Percentiles rank a stretch among this genome's conserved stretches.
Evolutionary conservation across 1,140 invertebrate genomes (phyloP).

Genomic region (Lethocerus indicus): DNA sequence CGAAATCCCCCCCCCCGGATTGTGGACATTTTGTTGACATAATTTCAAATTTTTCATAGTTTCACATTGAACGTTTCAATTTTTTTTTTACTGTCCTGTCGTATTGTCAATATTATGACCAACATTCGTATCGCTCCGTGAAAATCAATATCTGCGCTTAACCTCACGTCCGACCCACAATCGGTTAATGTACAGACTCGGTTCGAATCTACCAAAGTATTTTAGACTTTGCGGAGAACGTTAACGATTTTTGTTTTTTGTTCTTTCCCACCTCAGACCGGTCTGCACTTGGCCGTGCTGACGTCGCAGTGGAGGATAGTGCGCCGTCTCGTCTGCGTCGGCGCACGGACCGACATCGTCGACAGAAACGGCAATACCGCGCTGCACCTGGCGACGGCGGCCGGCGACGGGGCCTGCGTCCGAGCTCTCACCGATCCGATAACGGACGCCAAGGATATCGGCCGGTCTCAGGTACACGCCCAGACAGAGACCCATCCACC

Average conservation of each 20-base stretch:
- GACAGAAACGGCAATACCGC: constrained; percentile 49
- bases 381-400: constrained; percentile 45
- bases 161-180: too few relatives aligned
- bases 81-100: too few relatives aligned
- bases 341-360: constrained; percentile 37
- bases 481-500: constrained; percentile 28
- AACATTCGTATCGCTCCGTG: too few relatives aligned
- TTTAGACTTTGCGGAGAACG: not conserved
- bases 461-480: constrained; percentile 13
- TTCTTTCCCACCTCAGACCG: constrained; percentile 28
- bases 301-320: constrained; percentile 44
- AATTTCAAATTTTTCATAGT: too few relatives aligned
- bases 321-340: constrained; percentile 45
- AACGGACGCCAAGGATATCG: constrained; percentile 26
- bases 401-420: constrained; percentile 41
- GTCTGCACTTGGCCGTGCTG: constrained; percentile 55
- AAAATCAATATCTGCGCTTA: too few relatives aligned
- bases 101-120: too few relatives aligned
- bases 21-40: too few relatives aligned
- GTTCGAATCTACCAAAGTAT: too few relatives aligned
- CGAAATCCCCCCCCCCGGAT: too few relatives aligned
- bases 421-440: constrained; percentile 43
- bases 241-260: not conserved
- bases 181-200: too few relatives aligned
- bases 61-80: too few relatives aligned